phyloP scores from a whole-genome alignment of 1,140 invertebrate genomes.

The Ridgeia piscesae region DNA sequence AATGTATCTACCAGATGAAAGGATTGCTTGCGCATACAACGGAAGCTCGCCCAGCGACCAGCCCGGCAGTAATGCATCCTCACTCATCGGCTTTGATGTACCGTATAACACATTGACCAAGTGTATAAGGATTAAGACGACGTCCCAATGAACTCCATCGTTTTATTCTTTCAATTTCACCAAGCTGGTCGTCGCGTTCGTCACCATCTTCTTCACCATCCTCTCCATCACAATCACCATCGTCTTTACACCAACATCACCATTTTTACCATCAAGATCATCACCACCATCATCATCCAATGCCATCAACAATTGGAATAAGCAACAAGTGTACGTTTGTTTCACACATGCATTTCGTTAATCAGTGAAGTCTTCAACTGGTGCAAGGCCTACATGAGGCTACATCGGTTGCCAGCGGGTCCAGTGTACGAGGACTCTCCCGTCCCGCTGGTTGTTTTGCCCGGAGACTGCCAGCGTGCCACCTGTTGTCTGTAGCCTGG shows the following conservation, averaged over 20 bases:
- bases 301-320: not conserved
- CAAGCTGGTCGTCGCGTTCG: no score
- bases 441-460: no score
- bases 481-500: no score
- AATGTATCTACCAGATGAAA: not conserved
- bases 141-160: no score
- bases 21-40: not conserved
- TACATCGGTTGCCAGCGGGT: no score
- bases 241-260: no score
- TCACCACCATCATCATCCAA: not conserved
- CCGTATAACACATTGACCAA: not conserved
- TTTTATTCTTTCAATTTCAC: not conserved
- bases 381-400: no score
- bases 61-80: not conserved
- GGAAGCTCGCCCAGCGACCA: not conserved
- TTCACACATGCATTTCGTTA: not conserved
- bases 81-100: not conserved
- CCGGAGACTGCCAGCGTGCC: no score
- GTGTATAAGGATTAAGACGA: not conserved
- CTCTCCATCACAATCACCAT: not conserved
- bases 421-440: no score
- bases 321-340: not conserved
- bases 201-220: no score
- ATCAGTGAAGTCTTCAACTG: no score
- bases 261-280: not conserved